These are phyloP conservation scores for Hedya salicella DNA, from an alignment of 2,888 invertebrate genomes.

Conservation along the genomic window DNA sequence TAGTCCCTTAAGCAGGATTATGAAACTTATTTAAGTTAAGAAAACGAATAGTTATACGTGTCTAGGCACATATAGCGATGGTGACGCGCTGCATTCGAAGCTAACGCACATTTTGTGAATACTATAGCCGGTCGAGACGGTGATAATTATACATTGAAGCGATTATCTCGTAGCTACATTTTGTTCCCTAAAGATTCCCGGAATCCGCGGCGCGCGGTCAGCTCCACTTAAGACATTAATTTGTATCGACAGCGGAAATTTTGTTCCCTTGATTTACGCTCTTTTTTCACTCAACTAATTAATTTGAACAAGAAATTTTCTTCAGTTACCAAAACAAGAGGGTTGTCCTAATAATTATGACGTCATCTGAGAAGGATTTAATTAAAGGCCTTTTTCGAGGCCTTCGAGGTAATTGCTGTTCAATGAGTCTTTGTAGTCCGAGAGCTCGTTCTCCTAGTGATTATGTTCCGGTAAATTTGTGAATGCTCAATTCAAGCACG, in stretches of 20 bases:
- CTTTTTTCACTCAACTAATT: slow-evolving; percentile 57
- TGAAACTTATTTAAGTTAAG: no score
- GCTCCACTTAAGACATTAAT: slow-evolving; percentile 24
- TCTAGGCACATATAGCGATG: no score
- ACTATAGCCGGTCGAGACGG: no score
- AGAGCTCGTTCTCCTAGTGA: slow-evolving; percentile 70
- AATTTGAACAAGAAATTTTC: slow-evolving; percentile 71
- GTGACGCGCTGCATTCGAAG: no score
- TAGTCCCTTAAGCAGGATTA: no score
- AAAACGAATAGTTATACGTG: no score
- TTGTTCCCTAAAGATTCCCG: slow-evolving; percentile 3
- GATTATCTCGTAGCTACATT: neutral
- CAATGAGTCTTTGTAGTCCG: slow-evolving; percentile 83
- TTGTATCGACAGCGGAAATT: slow-evolving; percentile 28
- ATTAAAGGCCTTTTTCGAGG: slow-evolving; percentile 82
- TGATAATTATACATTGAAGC: neutral
- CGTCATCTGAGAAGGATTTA: slow-evolving; percentile 85
- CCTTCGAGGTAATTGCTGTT: slow-evolving; percentile 82
- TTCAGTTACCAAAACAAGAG: slow-evolving; percentile 80
- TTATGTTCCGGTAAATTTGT: slow-evolving; percentile 66
- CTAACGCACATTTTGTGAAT: no score
- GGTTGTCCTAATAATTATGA: slow-evolving; percentile 82
- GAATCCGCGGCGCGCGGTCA: slow-evolving; percentile 21
- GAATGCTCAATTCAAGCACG: slow-evolving; percentile 56
- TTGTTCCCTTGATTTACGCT: slow-evolving; percentile 19